Base-by-base conservation (phyloP, 1,140 invertebrate genomes). In the Cydia pomonella region DNA sequence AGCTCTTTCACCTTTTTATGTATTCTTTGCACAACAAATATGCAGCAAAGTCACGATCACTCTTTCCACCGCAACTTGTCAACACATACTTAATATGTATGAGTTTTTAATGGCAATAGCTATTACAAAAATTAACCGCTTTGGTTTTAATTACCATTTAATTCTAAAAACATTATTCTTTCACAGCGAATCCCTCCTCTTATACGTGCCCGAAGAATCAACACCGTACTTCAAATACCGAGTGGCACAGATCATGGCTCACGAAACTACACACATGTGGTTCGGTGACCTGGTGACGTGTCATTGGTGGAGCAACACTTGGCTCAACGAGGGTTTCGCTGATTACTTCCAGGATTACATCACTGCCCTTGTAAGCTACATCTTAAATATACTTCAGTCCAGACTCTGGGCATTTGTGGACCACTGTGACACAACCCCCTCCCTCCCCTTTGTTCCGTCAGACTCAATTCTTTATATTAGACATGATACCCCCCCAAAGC, bases 331-430 rank as follows among this genome's bases (percentile, higher is more conserved):
- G 78, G 92, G 92, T 1, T 95, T 98, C 6, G 94, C 94, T 1
- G 94, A 94, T 50, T 98, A 97, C 85, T 94, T 99, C 79, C 94
- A 95, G 3, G 94, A 94, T 59, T 96, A 95, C 80, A 93, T 93
- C 16, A 91, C 88, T 7, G 62, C 81, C 29, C 44, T 85, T 78
- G 91, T 92, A 73, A 78, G 81, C 63, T 64, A 72, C 9, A 16
- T 75, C n/a, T 63, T 41, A 38, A 64, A 38, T 33, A 76, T 6
- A 50, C 16, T 47, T 47, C 13, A 16, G 16, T 41, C 6, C 10
- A 41, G 38, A 41, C 5, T 6, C 38, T 9, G 38, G 10, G 44
- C 44, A 38, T 38, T 38, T 10, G 3, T 38, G 10, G 33, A 38
- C 33, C 33, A 38, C 4, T 9, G 7, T 9, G 4, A 27, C n/a